Evolutionary conservation across 1,140 invertebrate genomes (phyloP).

Genomic region (Pogonognathellus flavescens): DNA sequence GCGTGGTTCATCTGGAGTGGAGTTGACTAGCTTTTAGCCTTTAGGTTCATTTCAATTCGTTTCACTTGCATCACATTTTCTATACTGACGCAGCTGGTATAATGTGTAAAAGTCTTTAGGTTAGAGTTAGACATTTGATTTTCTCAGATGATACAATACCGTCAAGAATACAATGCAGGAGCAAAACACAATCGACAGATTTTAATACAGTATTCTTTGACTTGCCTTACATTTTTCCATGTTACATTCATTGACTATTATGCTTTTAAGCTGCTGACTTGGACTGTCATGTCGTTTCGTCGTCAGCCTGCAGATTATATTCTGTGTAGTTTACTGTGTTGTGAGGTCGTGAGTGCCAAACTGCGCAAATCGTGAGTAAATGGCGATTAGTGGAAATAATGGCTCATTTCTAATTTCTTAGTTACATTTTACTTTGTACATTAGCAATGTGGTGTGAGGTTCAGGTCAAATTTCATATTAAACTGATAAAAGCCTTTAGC

Average conservation of each 20-base stretch:
- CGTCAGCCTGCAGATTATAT: neutral
- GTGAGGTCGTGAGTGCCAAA: conserved; percentile 32
- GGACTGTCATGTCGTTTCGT: conserved; percentile 28
- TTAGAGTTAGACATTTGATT: neutral
- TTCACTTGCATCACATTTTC: conserved; percentile 13
- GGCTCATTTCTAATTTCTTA: conserved; percentile 49
- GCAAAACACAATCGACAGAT: conserved; percentile 27
- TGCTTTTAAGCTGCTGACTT: conserved; percentile 7
- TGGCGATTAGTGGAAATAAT: conserved; percentile 42
- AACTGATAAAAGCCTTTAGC: neutral
- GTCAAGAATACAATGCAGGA: conserved; percentile 10
- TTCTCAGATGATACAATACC: conserved; percentile 24
- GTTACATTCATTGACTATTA: neutral
- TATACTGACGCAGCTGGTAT: neutral
- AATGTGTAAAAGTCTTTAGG: neutral
- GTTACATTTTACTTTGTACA: conserved; percentile 28
- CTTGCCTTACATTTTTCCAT: neutral
- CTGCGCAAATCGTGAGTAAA: conserved; percentile 35
- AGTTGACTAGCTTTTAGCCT: conserved; percentile 36
- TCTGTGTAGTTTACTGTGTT: neutral
- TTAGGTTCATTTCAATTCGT: conserved; percentile 30
- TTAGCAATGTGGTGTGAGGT: conserved; percentile 42
- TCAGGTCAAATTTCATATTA: conserved; percentile 37
- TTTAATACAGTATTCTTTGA: conserved; percentile 11
- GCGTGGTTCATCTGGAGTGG: neutral